Evolutionary conservation across 1,140 invertebrate genomes (phyloP), one percentile per base, ranked within the genome.

Genomic region (Cardiocondyla obscurior): DNA sequence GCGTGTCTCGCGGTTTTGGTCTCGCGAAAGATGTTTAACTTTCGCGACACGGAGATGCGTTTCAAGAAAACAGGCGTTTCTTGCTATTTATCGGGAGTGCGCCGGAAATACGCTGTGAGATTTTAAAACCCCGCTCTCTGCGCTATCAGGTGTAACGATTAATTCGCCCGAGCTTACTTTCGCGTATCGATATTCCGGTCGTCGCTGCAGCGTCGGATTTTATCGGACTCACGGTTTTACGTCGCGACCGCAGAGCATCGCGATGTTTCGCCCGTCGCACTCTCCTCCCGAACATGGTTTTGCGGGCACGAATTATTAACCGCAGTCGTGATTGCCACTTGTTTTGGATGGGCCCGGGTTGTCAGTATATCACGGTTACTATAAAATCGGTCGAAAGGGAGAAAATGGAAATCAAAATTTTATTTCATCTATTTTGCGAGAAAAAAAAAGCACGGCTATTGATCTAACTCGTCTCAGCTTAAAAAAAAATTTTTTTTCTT

Each of bases 151-250:
- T 19, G 49, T 64, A n/a, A 44, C 69, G 81, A 81, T 88, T 87
- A 90, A 91, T 90, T 88, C 72, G 83, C 85, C 86, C 83, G 87
- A 91, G 91, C 90, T 91, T 91, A 91, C 89, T 89, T 90, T 89
- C 87, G 84, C 76, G 57, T n/a, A 88, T 91, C 88, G 85, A 91
- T 91, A 90, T 91, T 91, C 91, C 85, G 87, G 39, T 42, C 79
- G 87, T 85, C 84, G 84, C 39, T 33, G 28, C 69, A 72, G 85
- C 85, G 85, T 84, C 58, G 81, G 85, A 90, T 88, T 92, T 92
- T 90, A 86, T 88, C 82, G 81, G 57, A 51, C 64, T 82, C 85
- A 90, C 85, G 90, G 91, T 90, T 92, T 91, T 90, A 91, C 86
- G 90, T 85, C 51, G 70, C 62, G 58, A 90, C 90, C 90, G 74